These are phyloP conservation scores for Sminthurinus signatus DNA, from an alignment of 1,140 invertebrate genomes.

Conservation along the genomic window DNA sequence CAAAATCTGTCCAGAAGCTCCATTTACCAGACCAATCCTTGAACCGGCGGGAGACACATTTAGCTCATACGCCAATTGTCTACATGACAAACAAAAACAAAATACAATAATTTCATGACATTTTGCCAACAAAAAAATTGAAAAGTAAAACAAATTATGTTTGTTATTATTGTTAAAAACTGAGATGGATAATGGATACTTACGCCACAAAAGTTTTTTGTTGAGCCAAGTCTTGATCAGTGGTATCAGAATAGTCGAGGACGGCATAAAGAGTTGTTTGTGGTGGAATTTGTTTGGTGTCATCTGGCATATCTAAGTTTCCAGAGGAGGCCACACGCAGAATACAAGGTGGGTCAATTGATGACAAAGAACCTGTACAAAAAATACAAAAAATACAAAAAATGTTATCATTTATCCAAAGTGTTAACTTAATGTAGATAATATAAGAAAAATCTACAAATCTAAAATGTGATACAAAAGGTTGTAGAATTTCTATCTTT, in stretches of 20 bases:
- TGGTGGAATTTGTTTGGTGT: constrained; percentile 12
- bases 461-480: background rate
- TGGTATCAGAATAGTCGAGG: constrained; percentile 26
- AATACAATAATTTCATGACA: background rate
- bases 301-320: constrained; percentile 15
- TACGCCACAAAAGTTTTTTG: constrained; percentile 31
- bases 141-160: too few species aligned
- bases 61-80: constrained; percentile 27
- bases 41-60: constrained; percentile 25
- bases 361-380: background rate
- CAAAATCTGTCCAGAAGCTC: constrained; percentile 24
- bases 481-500: background rate
- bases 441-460: too few species aligned
- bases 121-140: background rate
- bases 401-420: background rate
- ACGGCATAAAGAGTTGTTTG: constrained; percentile 34
- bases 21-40: constrained; percentile 32
- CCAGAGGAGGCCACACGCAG: background rate
- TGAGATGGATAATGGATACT: background rate
- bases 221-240: constrained; percentile 16
- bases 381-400: background rate
- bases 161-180: too few species aligned
- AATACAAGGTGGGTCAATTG: constrained; percentile 10
- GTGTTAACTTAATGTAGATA: too few species aligned
- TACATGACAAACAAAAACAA: background rate